Base-by-base conservation (phyloP, 35 echinoderm and acorn worm genomes). In the Holothuria glaberrima region DNA sequence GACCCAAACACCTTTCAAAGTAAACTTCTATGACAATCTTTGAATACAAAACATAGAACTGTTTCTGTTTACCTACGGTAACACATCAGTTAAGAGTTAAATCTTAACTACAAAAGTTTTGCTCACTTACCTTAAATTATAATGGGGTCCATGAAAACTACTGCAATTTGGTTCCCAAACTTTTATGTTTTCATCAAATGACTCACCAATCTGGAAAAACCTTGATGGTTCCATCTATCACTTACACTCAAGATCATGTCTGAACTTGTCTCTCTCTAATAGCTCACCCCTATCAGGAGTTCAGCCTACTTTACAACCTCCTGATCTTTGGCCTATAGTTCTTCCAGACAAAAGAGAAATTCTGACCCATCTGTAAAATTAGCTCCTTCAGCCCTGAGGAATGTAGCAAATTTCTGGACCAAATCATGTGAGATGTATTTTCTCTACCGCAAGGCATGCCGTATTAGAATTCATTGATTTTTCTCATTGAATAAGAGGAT, bases 391-490 rank as follows among this genome's bases (percentile, higher is more conserved):
- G 71, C 71, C 71, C 34, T 33, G 33, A 75, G 71, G 71, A 41
- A 38, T 26, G 31, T 54, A 54, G 2, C 12, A 2, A 54, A 54
- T 54, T 54, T 54, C 50, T 14, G 50, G 50, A 54, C 50, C 50
- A 54, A 54, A 54, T 54, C 13, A 54, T 9, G 50, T 54, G 50
- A 54, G 50, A 54, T 54, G 50, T 14, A 54, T 5, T 14, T 75
- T 75, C 71, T 20, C 32, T 29, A 31, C 33, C 33, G 71, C 31
- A 75, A 21, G 71, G 34, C 34, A 75, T 75, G 28, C 29, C 32
- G 14, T 73, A 29, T 45, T 31, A 75, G 13, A 41, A 75, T 38
- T 32, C 71, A 75, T 75, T 75, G 71, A 75, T 75, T 75, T 75
- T 38, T 34, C 19, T 75, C n/a, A 28, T 12, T 32, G 32, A 38